phyloP scores from a whole-genome alignment of 30 jellyfish, hydroid and myxozoan genomes.

The Aurelia sp. region DNA sequence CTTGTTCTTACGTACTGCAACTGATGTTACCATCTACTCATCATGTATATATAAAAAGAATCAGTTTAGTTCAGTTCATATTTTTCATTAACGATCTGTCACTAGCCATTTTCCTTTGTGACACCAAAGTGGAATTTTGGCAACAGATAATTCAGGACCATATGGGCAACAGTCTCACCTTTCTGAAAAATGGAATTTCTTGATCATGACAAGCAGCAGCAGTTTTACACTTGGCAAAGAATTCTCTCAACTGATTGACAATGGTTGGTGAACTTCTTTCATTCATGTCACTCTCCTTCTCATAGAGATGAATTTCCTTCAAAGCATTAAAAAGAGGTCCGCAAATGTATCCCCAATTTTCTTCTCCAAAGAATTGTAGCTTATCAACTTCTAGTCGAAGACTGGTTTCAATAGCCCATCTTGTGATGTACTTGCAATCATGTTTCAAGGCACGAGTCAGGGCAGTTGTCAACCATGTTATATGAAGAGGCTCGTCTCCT shows the following conservation, averaged over 20 bases:
- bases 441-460: constrained; percentile 81
- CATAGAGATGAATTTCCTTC: constrained; percentile 47
- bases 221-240: constrained; percentile 28
- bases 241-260: constrained; percentile 20
- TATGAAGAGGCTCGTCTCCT: constrained; percentile 56
- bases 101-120: no score
- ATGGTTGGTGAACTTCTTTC: constrained; percentile 13
- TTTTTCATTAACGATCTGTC: no score
- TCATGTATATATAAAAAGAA: no score
- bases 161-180: constrained; percentile 7
- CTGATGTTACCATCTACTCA: no score
- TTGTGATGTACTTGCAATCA: constrained; percentile 68
- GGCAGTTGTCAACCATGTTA: constrained; percentile 78
- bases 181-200: constrained; percentile 33
- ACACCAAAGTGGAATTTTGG: no score
- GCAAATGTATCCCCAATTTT: constrained; percentile 38
- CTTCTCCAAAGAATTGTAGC: constrained; percentile 12
- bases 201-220: constrained; percentile 16
- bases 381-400: constrained; percentile 48
- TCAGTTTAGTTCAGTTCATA: no score
- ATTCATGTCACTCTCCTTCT: constrained; percentile 19
- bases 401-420: constrained; percentile 80
- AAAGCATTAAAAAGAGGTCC: constrained; percentile 55
- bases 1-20: no score
- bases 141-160: neutral